Evolutionary conservation across 92 coral and sea anemone genomes (phyloP).

Genomic region (Phymanthus crucifer): DNA sequence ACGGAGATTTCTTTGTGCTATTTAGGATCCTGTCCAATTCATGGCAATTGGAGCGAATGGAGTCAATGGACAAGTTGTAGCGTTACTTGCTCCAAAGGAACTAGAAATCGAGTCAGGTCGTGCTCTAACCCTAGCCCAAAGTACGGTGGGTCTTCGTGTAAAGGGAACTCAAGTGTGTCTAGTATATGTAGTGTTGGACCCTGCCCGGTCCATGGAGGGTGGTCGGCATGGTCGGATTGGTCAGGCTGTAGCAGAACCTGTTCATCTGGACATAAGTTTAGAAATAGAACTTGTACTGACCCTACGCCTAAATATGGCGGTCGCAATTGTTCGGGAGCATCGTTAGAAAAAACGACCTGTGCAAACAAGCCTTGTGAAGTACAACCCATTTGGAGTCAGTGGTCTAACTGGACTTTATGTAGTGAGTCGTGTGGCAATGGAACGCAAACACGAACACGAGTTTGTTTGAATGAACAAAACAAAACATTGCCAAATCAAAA

Average conservation of each 20-base stretch:
- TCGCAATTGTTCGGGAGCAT: constrained; percentile 50
- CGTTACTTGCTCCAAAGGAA: constrained; percentile 66
- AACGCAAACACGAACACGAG: constrained; percentile 45
- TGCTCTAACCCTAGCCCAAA: constrained; percentile 58
- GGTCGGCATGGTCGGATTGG: constrained; percentile 86
- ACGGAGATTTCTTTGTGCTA: constrained; percentile 50
- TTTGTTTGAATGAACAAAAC: constrained; percentile 51
- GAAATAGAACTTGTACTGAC: constrained; percentile 61
- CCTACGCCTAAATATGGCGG: constrained; percentile 72
- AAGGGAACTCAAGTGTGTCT: constrained; percentile 61
- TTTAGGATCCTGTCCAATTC: constrained; percentile 62
- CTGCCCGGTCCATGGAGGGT: constrained; percentile 78
- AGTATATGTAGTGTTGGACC: constrained; percentile 44
- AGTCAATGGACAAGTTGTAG: constrained; percentile 75
- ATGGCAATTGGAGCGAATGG: constrained; percentile 78
- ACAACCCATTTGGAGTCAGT: constrained; percentile 73
- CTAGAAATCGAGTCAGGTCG: constrained; percentile 45
- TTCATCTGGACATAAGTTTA: constrained; percentile 50
- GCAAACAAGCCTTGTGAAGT: constrained; percentile 35
- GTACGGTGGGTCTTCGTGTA: constrained; percentile 67
- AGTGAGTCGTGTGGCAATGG: constrained; percentile 74
- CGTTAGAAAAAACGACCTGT: constrained; percentile 40
- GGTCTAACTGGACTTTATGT: constrained; percentile 83
- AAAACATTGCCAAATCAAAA: constrained; percentile 36
- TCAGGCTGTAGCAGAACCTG: constrained; percentile 72